Evolutionary conservation across 1,140 invertebrate species (phyloP).

Genomic region (Cydia fagiglandana): DNA sequence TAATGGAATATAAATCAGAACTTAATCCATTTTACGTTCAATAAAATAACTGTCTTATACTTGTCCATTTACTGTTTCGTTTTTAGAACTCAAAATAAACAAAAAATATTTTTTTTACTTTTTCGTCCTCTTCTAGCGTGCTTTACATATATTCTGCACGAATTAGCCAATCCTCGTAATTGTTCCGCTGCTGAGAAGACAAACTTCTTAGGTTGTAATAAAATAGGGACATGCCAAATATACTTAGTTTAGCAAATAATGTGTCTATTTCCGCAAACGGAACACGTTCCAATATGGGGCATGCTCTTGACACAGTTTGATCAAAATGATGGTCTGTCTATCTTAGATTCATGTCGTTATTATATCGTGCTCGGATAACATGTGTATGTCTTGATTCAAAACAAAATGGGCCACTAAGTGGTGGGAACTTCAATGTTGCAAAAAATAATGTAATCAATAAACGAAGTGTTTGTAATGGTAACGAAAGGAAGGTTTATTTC

Average conservation of each 20-base stretch:
- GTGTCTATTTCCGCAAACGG: constrained; percentile 15
- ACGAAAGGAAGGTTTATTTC: no score
- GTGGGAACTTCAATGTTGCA: background rate
- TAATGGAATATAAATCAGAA: no score
- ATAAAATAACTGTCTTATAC: no score
- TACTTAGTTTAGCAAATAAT: constrained; percentile 16
- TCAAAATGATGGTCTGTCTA: background rate
- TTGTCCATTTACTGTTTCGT: no score
- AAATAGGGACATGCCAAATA: constrained; percentile 9
- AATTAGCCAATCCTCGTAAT: no score
- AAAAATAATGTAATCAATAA: background rate
- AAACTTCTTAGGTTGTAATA: background rate
- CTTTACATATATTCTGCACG: no score
- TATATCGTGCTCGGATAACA: background rate
- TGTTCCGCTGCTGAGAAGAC: background rate
- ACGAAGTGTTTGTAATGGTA: no score
- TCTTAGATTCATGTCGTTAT: constrained; percentile 8
- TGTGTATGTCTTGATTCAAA: background rate
- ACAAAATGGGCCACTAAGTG: background rate
- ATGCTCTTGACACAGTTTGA: constrained; percentile 24
- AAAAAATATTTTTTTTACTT: no score
- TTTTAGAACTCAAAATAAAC: no score
- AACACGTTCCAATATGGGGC: constrained; percentile 18
- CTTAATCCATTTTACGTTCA: no score
- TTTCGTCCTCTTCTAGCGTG: no score